Evolutionary conservation across 2,113 vertebrate genomes (phyloP), one percentile per base, ranked within the genome.

Genomic region (Anarrhichthys ocellatus): DNA sequence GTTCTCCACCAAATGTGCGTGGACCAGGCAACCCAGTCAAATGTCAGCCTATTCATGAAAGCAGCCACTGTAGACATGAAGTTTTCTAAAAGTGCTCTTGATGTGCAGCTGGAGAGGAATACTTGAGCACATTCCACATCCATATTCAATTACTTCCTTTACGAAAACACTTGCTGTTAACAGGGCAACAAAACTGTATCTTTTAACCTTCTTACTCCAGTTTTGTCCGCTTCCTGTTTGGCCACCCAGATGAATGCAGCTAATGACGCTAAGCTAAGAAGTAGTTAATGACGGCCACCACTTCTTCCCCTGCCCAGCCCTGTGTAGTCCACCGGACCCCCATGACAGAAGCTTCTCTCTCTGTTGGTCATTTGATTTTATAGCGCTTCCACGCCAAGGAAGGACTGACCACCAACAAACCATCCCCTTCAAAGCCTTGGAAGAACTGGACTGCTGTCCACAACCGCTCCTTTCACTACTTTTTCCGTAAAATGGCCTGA

Each of bases 371-470:
- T 85, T 87, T 77, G 80, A 88, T 87, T 95, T 95, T 92, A 95
- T 75, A 92, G 89, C 72, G 65, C 90, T 59, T 83, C 69, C 1
- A 75, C 73, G 82, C 59, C 59, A 68, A 89, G 75, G 34, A 82
- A 78, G 69, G 78, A 91, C 80, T 85, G 89, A 88, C 87, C 92
- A 93, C 94, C 94, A 94, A 95, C 80, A 89, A 70, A 73, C 34
- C 29, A 68, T 27, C 34, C 14, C 38, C 70, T 36, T 40, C 36
- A 40, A 79, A 66, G 36, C 63, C 32, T 61, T 54, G 5, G 24
- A 78, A 54, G 44, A 80, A 80, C 6, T 27, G 34, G 52, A 84
- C 40, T 68, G 22, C n/a, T 74, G 71, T 75, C 42, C 44, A n/a
- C 36, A 36, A 52, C 24, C 17, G n/a, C 24, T 34, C 46, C 44